Evolutionary conservation across 2,797 vertebrate genomes (phyloP).

Genomic region (Cynopterus sphinx): DNA sequence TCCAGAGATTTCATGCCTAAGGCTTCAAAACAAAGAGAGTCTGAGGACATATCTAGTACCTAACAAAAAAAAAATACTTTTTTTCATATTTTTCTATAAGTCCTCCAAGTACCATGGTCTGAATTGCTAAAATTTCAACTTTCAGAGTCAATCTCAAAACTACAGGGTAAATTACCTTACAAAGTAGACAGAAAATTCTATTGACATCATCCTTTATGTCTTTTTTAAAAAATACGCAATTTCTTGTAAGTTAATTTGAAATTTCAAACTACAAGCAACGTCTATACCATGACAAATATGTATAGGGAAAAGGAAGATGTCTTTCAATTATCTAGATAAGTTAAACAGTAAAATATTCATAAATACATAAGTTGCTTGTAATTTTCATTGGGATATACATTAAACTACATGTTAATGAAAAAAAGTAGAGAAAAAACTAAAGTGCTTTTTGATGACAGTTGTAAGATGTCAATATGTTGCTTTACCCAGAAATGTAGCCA

Average conservation of each 20-base stretch:
- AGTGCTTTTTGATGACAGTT: not conserved
- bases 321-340: not conserved
- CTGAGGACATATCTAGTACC: not conserved
- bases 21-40: constrained; percentile 47
- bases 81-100: not conserved
- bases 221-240: not conserved
- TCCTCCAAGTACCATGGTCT: not conserved
- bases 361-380: not conserved
- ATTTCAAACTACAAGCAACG: not conserved
- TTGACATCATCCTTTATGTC: not conserved
- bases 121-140: not conserved
- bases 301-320: not conserved
- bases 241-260: not conserved
- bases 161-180: not conserved
- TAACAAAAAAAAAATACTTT: not conserved
- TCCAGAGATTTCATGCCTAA: constrained; percentile 45
- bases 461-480: not conserved
- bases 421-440: not conserved
- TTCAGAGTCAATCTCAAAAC: not conserved
- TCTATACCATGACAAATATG: not conserved
- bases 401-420: not conserved
- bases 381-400: not conserved
- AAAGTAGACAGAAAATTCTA: not conserved
- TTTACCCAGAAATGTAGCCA: not conserved
- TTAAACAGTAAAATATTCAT: not conserved